Evolutionary conservation across 2,113 vertebrate genomes (phyloP), one percentile per base, ranked within the genome.

Genomic region (Eclectus roratus): DNA sequence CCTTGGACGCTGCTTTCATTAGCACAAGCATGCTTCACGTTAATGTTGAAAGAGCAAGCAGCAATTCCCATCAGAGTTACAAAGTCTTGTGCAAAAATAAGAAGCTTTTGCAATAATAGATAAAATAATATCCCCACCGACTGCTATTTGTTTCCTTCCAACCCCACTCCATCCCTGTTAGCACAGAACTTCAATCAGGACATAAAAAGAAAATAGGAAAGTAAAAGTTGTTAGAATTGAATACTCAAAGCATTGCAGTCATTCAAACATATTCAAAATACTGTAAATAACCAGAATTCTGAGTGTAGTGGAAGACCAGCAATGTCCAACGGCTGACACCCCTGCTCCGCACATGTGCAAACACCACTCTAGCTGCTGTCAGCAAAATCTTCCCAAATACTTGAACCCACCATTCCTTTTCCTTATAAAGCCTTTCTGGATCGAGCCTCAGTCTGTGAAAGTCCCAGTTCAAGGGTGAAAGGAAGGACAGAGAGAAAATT

Each of bases 401-500:
- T 91, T 52, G 11, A 39, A 94, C 14, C 9, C 12, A 52, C 29
- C 81, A 35, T n/a, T 80, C 43, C 20, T 71, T 53, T 39, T 84
- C 49, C 88, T 69, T 44, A 52, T 93, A 93, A 88, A 80, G 35
- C 52, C 44, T 88, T 90, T 87, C 58, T 60, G 64, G 76, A 74
- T 4, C 20, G 27, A 64, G 0, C 27, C 33, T 29, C 71, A 60
- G 65, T 24, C 82, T 84, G 72, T 27, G 35, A 9, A 83, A 69
- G 20, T 80, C 74, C 47, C 91, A 80, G 79, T 70, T 80, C 91
- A 83, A 91, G 53, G 95, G 94, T 91, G 79, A 96, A 85, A 85
- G 85, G 91, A 95, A 96, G 93, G 95, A 80, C 80, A 74, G 39
- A 31, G 33, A 50, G 64, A 43, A 95, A 90, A 91, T 7, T 71